These are phyloP conservation scores for Andrena fulva DNA, from an alignment of 2,888 invertebrate genomes.

Conservation along the genomic window DNA sequence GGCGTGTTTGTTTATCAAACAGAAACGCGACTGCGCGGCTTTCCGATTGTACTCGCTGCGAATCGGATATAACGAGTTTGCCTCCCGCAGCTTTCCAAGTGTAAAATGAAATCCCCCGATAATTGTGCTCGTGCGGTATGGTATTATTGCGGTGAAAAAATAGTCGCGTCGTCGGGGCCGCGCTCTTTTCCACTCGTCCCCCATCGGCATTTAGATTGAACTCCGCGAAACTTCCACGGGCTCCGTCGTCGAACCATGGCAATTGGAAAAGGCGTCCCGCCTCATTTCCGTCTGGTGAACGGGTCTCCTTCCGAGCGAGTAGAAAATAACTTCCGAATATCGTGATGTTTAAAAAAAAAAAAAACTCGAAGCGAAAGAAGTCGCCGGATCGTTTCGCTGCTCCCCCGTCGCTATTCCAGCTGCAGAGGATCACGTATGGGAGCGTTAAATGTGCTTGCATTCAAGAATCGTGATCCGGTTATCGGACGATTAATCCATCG, in stretches of 20 bases:
- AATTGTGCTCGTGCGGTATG: slow-evolving; percentile 17
- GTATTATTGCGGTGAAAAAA: slow-evolving; percentile 1
- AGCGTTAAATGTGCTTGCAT: neutral
- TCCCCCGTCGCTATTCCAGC: neutral
- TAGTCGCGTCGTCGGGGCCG: neutral
- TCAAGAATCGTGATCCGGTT: neutral
- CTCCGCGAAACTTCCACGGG: neutral
- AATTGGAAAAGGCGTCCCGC: slow-evolving; percentile 12
- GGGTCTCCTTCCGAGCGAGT: neutral
- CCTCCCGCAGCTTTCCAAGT: neutral
- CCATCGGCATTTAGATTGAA: neutral
- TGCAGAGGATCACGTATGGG: neutral
- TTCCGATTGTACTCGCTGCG: neutral
- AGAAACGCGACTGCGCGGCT: neutral
- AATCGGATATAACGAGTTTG: neutral
- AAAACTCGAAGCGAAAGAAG: neutral
- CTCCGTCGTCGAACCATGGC: neutral
- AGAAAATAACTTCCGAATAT: slow-evolving; percentile 29
- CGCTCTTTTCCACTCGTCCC: neutral
- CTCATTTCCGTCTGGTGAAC: slow-evolving; percentile 26
- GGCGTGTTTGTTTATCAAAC: neutral
- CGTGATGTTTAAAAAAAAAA: neutral
- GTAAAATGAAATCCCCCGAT: slow-evolving; percentile 3
- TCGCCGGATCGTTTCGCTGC: neutral
- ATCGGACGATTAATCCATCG: slow-evolving; percentile 28